These are phyloP conservation scores for Bilobella aurantiaca DNA, from an alignment of 1,140 invertebrate species.

Conservation along the genomic window DNA sequence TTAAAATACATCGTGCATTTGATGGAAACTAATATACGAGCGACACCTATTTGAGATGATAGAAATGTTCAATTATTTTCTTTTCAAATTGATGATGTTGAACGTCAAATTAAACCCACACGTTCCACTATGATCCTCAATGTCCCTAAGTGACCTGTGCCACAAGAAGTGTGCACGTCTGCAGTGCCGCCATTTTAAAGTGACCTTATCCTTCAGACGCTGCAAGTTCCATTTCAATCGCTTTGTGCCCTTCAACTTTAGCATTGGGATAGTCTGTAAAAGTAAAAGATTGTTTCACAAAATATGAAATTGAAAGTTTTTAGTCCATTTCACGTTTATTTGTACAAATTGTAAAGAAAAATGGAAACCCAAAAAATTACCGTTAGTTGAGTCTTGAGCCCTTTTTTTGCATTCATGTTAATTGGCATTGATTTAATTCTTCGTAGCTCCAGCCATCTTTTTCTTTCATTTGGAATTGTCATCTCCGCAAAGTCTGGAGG, in stretches of 20 bases:
- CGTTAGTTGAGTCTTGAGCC: constrained; percentile 64
- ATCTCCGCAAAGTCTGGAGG: constrained; percentile 42
- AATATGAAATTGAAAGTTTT: not conserved
- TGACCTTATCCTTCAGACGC: constrained; percentile 56
- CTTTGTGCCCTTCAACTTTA: constrained; percentile 63
- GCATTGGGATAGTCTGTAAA: constrained; percentile 61
- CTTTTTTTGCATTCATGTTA: constrained; percentile 66
- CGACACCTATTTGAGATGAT: constrained; percentile 57
- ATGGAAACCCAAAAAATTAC: constrained; percentile 41
- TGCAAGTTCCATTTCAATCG: constrained; percentile 61
- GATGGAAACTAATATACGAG: constrained; percentile 67
- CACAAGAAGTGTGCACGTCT: constrained; percentile 13
- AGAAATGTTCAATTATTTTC: not conserved
- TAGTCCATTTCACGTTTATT: not conserved
- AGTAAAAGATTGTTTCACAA: constrained; percentile 17
- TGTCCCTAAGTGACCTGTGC: constrained; percentile 10
- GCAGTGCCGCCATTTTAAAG: constrained; percentile 25
- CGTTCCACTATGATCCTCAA: constrained; percentile 25
- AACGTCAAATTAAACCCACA: not conserved
- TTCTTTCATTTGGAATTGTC: constrained; percentile 67
- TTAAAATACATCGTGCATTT: constrained; percentile 71
- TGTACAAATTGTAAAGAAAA: not conserved
- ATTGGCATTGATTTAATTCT: constrained; percentile 71
- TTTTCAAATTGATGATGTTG: not conserved
- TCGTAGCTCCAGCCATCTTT: constrained; percentile 75